Percentiles rank a stretch among this genome's conserved stretches.
phyloP scores from a whole-genome alignment of 2,888 invertebrate genomes.

The Eupithecia insigniata region DNA sequence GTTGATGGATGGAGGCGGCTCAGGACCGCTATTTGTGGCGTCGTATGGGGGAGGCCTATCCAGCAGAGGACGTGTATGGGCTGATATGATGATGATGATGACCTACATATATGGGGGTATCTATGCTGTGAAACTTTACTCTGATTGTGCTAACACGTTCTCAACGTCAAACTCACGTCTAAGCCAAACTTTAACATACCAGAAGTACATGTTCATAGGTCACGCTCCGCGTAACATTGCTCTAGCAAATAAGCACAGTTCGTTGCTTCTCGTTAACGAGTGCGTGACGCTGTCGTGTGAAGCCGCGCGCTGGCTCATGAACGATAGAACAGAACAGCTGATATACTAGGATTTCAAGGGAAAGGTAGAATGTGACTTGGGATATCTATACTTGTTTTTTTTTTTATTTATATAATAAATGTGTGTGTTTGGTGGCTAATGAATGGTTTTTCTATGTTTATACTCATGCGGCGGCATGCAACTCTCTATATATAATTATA shows the following conservation, averaged over 20 bases:
- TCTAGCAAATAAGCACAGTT: not conserved
- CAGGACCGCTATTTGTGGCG: too few relatives aligned
- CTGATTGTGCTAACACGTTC: not conserved
- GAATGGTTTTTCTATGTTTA: too few relatives aligned
- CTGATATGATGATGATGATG: too few relatives aligned
- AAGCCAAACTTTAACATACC: not conserved
- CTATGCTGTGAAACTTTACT: not conserved
- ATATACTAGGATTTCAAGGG: not conserved
- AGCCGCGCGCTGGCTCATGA: constrained; percentile 1
- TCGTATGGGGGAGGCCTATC: too few relatives aligned
- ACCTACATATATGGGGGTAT: not conserved
- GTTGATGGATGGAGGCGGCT: too few relatives aligned
- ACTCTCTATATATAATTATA: not conserved
- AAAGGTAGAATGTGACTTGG: not conserved
- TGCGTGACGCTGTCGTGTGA: not conserved
- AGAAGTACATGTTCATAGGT: not conserved
- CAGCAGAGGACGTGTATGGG: too few relatives aligned
- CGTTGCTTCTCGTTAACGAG: not conserved
- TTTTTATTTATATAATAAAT: too few relatives aligned
- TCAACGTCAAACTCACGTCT: not conserved
- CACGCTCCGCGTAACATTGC: not conserved
- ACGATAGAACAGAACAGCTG: not conserved
- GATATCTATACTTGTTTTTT: not conserved
- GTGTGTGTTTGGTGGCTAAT: too few relatives aligned
- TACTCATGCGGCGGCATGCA: too few relatives aligned